Base-by-base conservation (phyloP, 2,888 invertebrate genomes). In the Syrphus vitripennis region DNA sequence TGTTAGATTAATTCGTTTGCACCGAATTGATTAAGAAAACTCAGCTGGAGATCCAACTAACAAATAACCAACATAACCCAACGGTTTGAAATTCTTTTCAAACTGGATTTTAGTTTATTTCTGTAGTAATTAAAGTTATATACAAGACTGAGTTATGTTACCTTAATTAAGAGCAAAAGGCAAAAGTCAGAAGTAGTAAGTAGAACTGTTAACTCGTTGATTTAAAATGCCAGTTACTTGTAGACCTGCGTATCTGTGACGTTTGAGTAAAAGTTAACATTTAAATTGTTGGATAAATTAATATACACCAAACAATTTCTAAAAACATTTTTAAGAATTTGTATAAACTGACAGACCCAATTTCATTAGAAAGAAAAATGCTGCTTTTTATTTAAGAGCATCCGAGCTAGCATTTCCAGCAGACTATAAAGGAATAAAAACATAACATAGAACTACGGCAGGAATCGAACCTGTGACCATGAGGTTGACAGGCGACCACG, bases 21-120 rank as follows among this genome's bases (percentile, higher is more conserved):
- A 67, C 10, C 76, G 84, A 77, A 81, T 72, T 77, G 77, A 86
- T 86, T 81, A 81, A 69, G 48, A 67, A 21, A 75, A 48, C 76
- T 69, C 67, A 67, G 84, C 65, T 71, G 79, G 81, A 76, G 37
- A 74, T 31, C 55, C 29, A 24, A 31, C 10, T n/a, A 24, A 29
- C 12, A 5, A 34, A 7, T 12, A 29, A 29, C 10, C 7, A 34
- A 34, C 34, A 12, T 9, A 31, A 31, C 31, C n/a, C 5, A 31
- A 31, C 12, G 19, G 40, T 29, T 37, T 29, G 34, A 29, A 31
- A 34, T 79, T 75, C 53, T 59, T 71, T n/a, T 57, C 14, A n/a
- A 72, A 69, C 31, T 63, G n/a, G 69, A 70, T 67, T 67, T 48
- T 5, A 34, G 45, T 67, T 67, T n/a, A n/a, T n/a, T n/a, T n/a